Base-by-base conservation (phyloP, 2,113 vertebrate species). In the Clarias batrachus region DNA sequence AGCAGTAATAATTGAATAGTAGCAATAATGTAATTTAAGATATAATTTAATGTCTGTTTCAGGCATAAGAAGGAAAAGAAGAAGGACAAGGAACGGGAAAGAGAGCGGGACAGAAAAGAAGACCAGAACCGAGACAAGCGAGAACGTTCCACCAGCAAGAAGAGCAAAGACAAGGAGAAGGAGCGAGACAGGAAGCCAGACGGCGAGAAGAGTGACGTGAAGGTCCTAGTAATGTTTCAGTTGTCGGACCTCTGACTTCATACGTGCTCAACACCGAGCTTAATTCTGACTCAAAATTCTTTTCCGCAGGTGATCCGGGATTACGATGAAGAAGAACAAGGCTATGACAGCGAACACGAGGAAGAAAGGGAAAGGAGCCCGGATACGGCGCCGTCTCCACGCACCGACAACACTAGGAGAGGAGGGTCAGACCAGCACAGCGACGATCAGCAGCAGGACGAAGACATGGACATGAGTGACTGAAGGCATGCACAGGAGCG, bases 391-490 rank as follows among this genome's bases (percentile, higher is more conserved):
- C 92, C 94, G 0, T 96, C 97, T 57, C 95, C 96, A 0, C 97
- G 96, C 62, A 92, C 93, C 0, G 90, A 93, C 1, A 93, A 92
- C 3, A 96, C 96, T 0, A 57, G 91, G 3, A 94, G 96, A 89
- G 98, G 98, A 4, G 88, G 87, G 56, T 98, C 97, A 92, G 98
- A 98, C 91, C 95, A 97, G 6, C 98, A 98, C 0, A 97, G 97
- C 41, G 98, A 99, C 0, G 97, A 99, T 8, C 48, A 48, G 89
- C 97, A 98, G 90, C 97, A 98, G 11, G 97, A 99, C 79, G 98
- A 98, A 91, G 98, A 99, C 93, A 99, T 99, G 97, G 98, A 99
- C 89, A 99, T 99, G 98, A 99, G 98, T 76, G 97, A 99, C 93
- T 99, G 93, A 97, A 52, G 21, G 12, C 68, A 11, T 62, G 83